Percentiles rank a stretch among this genome's conserved stretches.
Conservation (phyloP, 2,113 vertebrate species). For the Prietella phreatophila region DNA sequence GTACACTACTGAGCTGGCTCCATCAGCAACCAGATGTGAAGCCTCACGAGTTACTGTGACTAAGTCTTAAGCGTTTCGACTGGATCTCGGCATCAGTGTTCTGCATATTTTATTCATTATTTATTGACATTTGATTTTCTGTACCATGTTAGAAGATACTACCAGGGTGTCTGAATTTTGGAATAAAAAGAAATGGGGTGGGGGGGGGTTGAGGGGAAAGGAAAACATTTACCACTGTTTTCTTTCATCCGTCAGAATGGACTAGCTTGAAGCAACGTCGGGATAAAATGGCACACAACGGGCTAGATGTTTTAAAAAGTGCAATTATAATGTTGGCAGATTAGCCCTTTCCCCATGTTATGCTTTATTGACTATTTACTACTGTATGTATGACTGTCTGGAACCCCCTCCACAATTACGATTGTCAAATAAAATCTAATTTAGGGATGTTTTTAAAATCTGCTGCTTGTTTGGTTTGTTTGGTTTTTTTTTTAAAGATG, state of each 20-base stretch:
- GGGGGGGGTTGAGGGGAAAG: background rate
- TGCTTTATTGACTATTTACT: conserved; percentile 68
- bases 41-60: conserved; percentile 36
- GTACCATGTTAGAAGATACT: conserved; percentile 28
- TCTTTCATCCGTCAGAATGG: conserved; percentile 63
- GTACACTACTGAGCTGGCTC: conserved; percentile 37
- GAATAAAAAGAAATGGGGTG: background rate
- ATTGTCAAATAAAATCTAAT: conserved; percentile 74
- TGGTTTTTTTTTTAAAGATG: conserved; percentile 36
- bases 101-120: conserved; percentile 42
- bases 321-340: conserved; percentile 74
- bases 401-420: conserved; percentile 66
- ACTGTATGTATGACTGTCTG: conserved; percentile 65
- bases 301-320: conserved; percentile 72
- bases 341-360: conserved; percentile 65
- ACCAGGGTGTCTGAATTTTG: conserved; percentile 26
- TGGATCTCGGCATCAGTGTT: conserved; percentile 35
- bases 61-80: conserved; percentile 42
- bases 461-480: conserved; percentile 45
- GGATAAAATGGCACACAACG: conserved; percentile 55
- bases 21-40: conserved; percentile 31
- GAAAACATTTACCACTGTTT: conserved; percentile 38
- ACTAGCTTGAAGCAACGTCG: conserved; percentile 42
- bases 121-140: conserved; percentile 46
- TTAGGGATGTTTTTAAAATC: conserved; percentile 65